Evolutionary conservation across 2,113 vertebrate genomes (phyloP), one percentile per base, ranked within the genome.

Genomic region (Hipposideros armiger): DNA sequence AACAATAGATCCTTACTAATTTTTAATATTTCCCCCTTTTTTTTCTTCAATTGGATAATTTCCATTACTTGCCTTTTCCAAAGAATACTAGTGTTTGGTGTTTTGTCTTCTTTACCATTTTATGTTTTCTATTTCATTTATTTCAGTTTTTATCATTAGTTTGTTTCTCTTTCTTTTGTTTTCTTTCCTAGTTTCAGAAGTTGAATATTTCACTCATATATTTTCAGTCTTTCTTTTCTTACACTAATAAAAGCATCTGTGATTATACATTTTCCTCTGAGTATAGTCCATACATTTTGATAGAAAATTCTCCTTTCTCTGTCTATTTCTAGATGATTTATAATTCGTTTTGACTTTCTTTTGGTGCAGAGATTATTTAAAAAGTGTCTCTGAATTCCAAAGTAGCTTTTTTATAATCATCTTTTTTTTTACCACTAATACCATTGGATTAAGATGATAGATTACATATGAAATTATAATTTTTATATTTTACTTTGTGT

Each of bases 311-410:
- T 76, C 62, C 62, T 82, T n/a, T 50, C 81, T 76, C 22, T n/a
- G 17, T 82, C 50, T 95, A 66, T 60, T 77, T 47, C 84, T 87
- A 87, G 26, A 81, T 30, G n/a, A 86, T 50, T 81, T 42, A 22
- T 73, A 60, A 86, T 62, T 90, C 91, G 73, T 54, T 80, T 85
- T 94, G 62, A 90, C 26, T 90, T 91, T 54, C 47, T 50, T 72
- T 92, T 77, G n/a, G 69, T 47, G 26, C n/a, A 84, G 11, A 94
- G 47, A 73, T 67, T 83, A 95, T 80, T 92, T 80, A 36, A 56
- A 28, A 69, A 76, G 20, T 7, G 42, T 64, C 45, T 77, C 60
- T 93, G 73, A 83, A 91, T 67, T 85, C 30, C 45, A 73, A 78
- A 15, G 62, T 45, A 62, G 40, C 76, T 72, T 93, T 72, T 73